Base-by-base conservation (phyloP, 2,113 vertebrate species). In the Phylloscopus trochilus region DNA sequence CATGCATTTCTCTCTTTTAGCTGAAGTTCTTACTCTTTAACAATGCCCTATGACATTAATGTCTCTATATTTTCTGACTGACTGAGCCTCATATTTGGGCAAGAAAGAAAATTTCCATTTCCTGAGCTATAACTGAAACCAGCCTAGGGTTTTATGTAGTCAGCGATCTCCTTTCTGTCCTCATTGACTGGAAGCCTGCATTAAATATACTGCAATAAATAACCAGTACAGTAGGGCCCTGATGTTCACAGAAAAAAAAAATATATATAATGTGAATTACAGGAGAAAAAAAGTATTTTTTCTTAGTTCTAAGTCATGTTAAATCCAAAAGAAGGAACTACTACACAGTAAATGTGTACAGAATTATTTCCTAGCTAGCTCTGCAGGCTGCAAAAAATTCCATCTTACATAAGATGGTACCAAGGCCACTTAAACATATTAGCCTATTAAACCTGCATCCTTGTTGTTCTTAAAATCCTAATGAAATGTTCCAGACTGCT, bases 381-480 rank as follows among this genome's bases (percentile, higher is more conserved):
- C 97, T 94, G 90, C 88, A 87, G 92, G 94, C 62, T 92, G 75
- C 70, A 97, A 92, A 98, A 97, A 97, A 94, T 96, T 97, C 95
- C 93, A 96, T 88, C 95, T 96, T 97, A 97, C 97, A 90, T 97
- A 96, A 96, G 86, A 97, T 92, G 93, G 93, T 90, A 96, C 95
- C 87, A 97, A 97, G 90, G 72, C 91, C 94, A 97, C 95, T 97
- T 97, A 96, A 96, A 94, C 81, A 84, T 91, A 97, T 97, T 94
- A 98, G 82, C 87, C 93, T 96, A 96, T 97, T 97, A 97, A 95
- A 93, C 93, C 81, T 84, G 87, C 77, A 87, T 95, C 97, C 70
- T 97, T 86, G 90, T 95, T 97, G 90, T 97, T 97, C 93, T 97
- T 96, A 92, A 97, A 98, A 97, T 91, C 85, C 87, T 97, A 98